A percentile compares a stretch with the other conserved stretches of the same genome.
Conservation (phyloP, 2,888 invertebrate species). For the Ceriagrion tenellum region DNA sequence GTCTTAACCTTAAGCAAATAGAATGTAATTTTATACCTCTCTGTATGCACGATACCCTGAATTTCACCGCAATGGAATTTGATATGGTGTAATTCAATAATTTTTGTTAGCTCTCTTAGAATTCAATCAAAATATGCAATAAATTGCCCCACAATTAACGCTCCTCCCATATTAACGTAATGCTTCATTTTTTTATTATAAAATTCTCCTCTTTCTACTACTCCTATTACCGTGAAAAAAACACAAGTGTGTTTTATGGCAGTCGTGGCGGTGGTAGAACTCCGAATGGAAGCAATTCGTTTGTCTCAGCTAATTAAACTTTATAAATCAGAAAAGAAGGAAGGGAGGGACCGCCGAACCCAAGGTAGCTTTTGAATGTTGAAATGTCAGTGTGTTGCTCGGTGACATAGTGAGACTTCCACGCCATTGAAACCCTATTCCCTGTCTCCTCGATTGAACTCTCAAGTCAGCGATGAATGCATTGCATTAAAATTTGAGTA, state of each 20-base stretch:
- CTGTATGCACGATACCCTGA: no score
- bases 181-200: no score
- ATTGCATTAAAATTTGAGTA: neutral
- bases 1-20: no score
- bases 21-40: no score
- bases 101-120: no score
- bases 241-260: neutral
- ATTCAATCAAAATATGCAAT: no score
- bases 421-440: neutral
- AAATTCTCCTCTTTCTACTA: neutral
- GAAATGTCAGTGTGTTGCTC: neutral
- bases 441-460: neutral
- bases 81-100: no score
- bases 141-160: no score
- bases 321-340: neutral
- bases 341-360: neutral
- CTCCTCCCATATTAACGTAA: no score
- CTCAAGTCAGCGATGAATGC: neutral
- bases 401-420: neutral
- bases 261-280: neutral
- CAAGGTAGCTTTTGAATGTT: neutral
- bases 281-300: neutral
- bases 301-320: conserved; percentile 2
- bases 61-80: no score
- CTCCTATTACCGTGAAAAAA: neutral